Evolutionary conservation across 1,140 invertebrate genomes (phyloP), one percentile per base, ranked within the genome.

Genomic region (Catajapyx aquilonaris): DNA sequence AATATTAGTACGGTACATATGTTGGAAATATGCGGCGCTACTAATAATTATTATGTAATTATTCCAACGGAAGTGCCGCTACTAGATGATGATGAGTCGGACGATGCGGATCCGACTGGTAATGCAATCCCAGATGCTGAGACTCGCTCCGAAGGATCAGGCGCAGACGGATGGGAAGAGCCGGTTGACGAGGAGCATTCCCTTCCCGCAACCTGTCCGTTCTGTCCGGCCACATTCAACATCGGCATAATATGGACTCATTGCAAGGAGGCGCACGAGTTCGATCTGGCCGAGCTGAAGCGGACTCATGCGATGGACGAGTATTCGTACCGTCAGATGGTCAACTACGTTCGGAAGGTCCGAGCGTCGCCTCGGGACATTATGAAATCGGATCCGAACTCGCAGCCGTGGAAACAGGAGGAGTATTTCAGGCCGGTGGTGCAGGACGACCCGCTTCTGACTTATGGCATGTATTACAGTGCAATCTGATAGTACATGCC

Each of bases 301-400:
- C 50, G 53, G 1, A 76, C 69, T 45, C 71, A 75, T 48, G 65
- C 65, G 40, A 69, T 90, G 61, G 81, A 88, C 51, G 75, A 72
- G 47, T 81, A 86, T 55, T 73, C 71, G 0, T 90, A 77, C 45
- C 86, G 90, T 15, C 85, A 84, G 54, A 58, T 90, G 44, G 73
- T 91, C 10, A 91, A 91, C 60, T 93, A 73, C 49, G 76, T 90
- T 35, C 67, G 81, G 46, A 60, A 55, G 20, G 60, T 71, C 35
- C 69, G 71, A 46, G 51, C 69, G 15, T 55, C 46, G n/a, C 59
- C 64, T 22, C 53, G 70, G 28, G 57, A 66, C 17, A 53, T 81
- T 10, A 63, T 65, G 25, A 54, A 55, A 10, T 51, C 58, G 17
- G 51, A 60, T 37, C 53, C 63, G 9, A 28, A 28, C 7, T 13